Percentiles rank a stretch among this genome's conserved stretches.
Evolutionary conservation across 1,140 invertebrate genomes (phyloP).

Genomic region (Muscidifurax raptorellus): DNA sequence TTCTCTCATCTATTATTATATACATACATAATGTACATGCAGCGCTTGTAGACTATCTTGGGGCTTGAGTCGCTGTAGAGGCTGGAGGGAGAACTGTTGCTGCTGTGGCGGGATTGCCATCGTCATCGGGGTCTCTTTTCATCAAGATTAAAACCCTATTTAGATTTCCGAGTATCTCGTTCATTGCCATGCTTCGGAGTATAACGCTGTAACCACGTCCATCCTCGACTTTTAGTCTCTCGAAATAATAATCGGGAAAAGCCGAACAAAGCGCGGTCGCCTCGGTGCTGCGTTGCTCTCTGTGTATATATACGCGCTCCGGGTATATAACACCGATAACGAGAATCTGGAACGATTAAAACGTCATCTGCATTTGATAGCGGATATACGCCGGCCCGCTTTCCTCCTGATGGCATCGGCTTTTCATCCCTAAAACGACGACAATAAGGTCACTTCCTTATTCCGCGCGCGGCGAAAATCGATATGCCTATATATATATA

Average conservation of each 20-base stretch:
- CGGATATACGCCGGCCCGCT: background rate
- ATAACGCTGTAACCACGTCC: background rate
- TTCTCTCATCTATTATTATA: background rate
- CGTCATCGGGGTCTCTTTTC: too few relatives aligned
- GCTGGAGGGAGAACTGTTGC: too few relatives aligned
- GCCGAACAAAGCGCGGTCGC: too few relatives aligned
- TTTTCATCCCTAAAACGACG: conserved; percentile 30
- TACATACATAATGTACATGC: too few relatives aligned
- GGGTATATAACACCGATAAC: background rate
- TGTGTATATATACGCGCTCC: too few relatives aligned
- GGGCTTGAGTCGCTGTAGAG: too few relatives aligned
- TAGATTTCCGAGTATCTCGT: too few relatives aligned
- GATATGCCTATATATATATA: background rate
- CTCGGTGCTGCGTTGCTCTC: too few relatives aligned
- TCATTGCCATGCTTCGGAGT: background rate
- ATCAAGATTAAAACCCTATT: too few relatives aligned
- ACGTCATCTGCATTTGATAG: conserved; percentile 26
- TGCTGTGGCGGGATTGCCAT: too few relatives aligned
- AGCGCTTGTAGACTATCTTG: too few relatives aligned
- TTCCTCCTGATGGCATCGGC: background rate
- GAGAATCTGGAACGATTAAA: conserved; percentile 25
- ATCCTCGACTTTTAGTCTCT: background rate
- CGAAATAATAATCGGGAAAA: background rate
- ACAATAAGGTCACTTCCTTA: conserved; percentile 40
- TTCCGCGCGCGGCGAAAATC: background rate